phyloP scores from a whole-genome alignment of 2,888 invertebrate species.

The Achlya flavicornis region DNA sequence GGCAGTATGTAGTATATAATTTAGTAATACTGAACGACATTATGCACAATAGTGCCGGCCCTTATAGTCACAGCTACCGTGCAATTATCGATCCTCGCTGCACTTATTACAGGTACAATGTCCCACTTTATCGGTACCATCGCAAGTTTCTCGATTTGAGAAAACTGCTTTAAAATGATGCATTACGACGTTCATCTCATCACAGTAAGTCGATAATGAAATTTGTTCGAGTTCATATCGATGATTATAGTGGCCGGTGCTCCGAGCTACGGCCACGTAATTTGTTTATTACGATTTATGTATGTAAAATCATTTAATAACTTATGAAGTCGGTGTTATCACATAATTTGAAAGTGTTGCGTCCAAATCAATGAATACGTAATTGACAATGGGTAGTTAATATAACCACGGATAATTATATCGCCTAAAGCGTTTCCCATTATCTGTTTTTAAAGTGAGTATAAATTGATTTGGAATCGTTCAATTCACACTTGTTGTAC shows the following conservation, averaged over 20 bases:
- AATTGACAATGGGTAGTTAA: conserved; percentile 30
- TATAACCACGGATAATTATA: conserved; percentile 26
- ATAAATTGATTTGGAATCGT: conserved; percentile 6
- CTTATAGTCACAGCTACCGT: conserved; percentile 69
- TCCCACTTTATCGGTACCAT: conserved; percentile 48
- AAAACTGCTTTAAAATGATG: conserved; percentile 68
- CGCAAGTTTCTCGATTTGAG: conserved; percentile 64
- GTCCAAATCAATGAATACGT: conserved; percentile 30
- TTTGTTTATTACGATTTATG: conserved; percentile 64
- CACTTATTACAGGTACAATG: conserved; percentile 64
- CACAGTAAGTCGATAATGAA: conserved; percentile 49
- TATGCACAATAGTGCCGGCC: conserved; percentile 75
- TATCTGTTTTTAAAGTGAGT: conserved; percentile 11
- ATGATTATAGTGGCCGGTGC: conserved; percentile 53
- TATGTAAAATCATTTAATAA: conserved; percentile 51
- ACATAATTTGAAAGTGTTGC: conserved; percentile 48
- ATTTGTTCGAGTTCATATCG: conserved; percentile 63
- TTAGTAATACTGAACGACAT: conserved; percentile 73
- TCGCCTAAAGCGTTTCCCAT: conserved; percentile 7
- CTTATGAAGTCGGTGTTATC: conserved; percentile 50
- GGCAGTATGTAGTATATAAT: conserved; percentile 60
- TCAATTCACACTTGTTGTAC: background rate
- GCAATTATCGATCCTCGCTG: conserved; percentile 68
- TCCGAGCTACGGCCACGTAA: conserved; percentile 43
- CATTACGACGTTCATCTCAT: conserved; percentile 59